Conservation (phyloP, 2,888 invertebrate genomes). For the Noctua comes region DNA sequence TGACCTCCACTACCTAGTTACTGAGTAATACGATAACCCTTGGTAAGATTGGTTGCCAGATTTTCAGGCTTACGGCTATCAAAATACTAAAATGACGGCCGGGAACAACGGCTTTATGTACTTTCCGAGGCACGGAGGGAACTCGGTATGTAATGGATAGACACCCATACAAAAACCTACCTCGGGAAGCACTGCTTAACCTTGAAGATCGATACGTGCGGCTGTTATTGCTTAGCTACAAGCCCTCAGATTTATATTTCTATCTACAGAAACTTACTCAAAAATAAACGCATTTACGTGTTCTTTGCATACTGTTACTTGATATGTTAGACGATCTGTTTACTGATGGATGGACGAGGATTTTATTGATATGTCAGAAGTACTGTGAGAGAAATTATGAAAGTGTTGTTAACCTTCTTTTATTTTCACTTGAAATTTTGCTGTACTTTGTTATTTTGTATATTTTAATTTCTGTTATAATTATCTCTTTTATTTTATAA, state of each 20-base stretch:
- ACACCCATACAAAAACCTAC: not conserved
- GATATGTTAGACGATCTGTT: no score
- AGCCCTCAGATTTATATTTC: not conserved
- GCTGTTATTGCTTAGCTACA: not conserved
- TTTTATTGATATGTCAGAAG: no score
- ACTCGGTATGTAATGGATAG: not conserved
- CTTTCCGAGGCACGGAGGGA: not conserved
- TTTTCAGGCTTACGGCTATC: not conserved
- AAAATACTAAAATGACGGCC: not conserved
- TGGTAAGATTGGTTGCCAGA: not conserved
- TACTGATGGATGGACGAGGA: no score
- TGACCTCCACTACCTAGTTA: not conserved
- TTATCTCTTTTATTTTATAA: no score
- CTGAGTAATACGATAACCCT: not conserved
- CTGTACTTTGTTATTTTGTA: no score
- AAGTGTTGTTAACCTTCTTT: no score
- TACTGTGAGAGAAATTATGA: no score
- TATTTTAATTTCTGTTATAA: no score
- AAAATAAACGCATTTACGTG: not conserved
- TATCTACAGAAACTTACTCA: no score
- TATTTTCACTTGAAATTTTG: no score
- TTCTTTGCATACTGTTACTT: constrained; percentile 14
- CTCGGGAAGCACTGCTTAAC: not conserved
- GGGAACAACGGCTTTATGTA: not conserved
- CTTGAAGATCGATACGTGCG: not conserved